A percentile compares a stretch with the other conserved stretches of the same genome.
Evolutionary conservation across 2,113 vertebrate species (phyloP).

Genomic region (Hippocampus zosterae): DNA sequence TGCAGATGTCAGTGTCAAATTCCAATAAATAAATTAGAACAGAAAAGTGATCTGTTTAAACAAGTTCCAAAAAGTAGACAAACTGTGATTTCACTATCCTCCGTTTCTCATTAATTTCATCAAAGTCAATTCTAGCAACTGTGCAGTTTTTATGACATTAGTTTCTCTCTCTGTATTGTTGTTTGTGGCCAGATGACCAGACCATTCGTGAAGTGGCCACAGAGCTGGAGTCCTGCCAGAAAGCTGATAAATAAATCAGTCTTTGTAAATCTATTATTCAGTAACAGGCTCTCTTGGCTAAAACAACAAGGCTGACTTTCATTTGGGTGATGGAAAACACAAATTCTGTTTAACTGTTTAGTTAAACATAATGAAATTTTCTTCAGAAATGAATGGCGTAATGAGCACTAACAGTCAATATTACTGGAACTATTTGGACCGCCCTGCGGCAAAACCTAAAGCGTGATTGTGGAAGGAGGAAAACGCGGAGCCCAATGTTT

Average conservation of each 20-base stretch:
- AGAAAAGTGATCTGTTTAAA: constrained; percentile 19
- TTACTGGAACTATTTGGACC: background rate
- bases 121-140: background rate
- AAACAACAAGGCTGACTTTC: constrained; percentile 34
- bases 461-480: background rate
- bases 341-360: constrained; percentile 6
- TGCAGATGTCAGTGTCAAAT: constrained; percentile 11
- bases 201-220: constrained; percentile 35
- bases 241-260: constrained; percentile 72
- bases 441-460: background rate
- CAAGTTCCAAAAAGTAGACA: background rate
- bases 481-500: background rate
- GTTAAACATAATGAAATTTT: background rate
- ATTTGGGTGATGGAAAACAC: constrained; percentile 21
- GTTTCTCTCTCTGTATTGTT: background rate
- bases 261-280: constrained; percentile 72
- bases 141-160: background rate
- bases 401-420: background rate
- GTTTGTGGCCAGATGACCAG: constrained; percentile 11
- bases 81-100: background rate
- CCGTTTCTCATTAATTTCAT: background rate
- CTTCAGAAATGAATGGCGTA: background rate
- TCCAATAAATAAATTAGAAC: background rate
- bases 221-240: constrained; percentile 54
- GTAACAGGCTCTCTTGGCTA: constrained; percentile 34